Evolutionary conservation across 2,888 invertebrate species (phyloP), one percentile per base, ranked within the genome.

Genomic region (Archips xylosteana): DNA sequence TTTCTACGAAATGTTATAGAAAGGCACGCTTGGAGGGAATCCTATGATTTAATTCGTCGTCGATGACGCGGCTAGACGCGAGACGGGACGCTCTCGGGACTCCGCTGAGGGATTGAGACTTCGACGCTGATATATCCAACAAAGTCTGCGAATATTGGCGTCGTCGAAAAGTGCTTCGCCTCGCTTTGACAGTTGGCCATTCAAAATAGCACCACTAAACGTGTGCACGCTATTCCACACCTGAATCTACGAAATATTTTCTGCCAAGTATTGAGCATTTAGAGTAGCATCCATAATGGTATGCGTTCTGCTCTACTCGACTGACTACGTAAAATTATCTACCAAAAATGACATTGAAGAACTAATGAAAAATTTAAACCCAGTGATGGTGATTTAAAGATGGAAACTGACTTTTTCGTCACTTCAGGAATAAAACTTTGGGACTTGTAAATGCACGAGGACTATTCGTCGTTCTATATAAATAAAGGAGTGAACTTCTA

Each of bases 1-100:
- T 87, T 93, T 93, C 87, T 90, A 87, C 89, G 85, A 91, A 92
- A 94, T 94, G 92, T 94, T 94, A 94, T 94, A 94, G 94, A 94
- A 93, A 92, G 89, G 92, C 92, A 90, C 89, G 87, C 90, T 91
- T 87, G 94, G 94, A 94, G 91, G 94, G 92, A 92, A 93, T 91
- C 92, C 92, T 88, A 91, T 89, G 90, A 92, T 92, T 90, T 90
- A 88, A 89, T 91, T 88, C 88, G 85, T 87, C 92, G 89, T 88
- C 83, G 92, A 90, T 89, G 92, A 89, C 83, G 83, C 89, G 82
- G 88, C 85, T 89, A 84, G 89, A 83, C 83, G 79, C 86, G 84
- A 85, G 87, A 83, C 79, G 84, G 80, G 81, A 82, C 74, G 79
- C 80, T 80, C 79, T 80, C 78, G 85, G 82, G 75, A 81, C 82